These are phyloP conservation scores for Drosophila fuyamai DNA, from an alignment of 1,140 invertebrate species.

Conservation along the genomic window DNA sequence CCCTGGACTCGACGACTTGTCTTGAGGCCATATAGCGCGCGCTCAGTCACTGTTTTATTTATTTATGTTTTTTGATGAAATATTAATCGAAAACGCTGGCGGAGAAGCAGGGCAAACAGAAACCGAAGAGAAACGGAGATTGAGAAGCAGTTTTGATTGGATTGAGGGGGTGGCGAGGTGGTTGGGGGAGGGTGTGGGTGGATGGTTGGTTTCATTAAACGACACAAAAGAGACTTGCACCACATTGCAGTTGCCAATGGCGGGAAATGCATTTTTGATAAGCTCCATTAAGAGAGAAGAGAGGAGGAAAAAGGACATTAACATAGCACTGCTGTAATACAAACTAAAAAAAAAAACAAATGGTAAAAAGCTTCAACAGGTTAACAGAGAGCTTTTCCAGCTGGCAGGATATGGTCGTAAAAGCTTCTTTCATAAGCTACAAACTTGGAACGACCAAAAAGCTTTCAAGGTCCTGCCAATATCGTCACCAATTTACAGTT, in stretches of 20 bases:
- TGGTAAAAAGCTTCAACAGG: not conserved
- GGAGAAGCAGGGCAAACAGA: constrained; percentile 41
- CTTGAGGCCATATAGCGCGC: constrained; percentile 26
- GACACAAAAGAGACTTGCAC: constrained; percentile 15
- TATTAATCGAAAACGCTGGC: constrained; percentile 51
- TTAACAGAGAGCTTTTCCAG: not conserved
- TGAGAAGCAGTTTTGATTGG: constrained; percentile 12
- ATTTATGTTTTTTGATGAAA: constrained; percentile 53
- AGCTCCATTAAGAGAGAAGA: not conserved
- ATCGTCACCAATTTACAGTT: not conserved
- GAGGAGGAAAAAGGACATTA: not conserved
- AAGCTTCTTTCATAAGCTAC: not conserved
- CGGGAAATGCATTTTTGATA: constrained; percentile 52
- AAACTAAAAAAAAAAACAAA: not conserved
- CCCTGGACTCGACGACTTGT: constrained; percentile 16
- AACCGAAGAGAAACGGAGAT: constrained; percentile 2
- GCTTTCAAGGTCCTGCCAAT: not conserved
- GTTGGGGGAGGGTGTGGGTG: not conserved
- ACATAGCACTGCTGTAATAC: not conserved
- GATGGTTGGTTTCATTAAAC: constrained; percentile 18
- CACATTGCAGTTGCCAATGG: constrained; percentile 33
- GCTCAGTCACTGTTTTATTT: not conserved
- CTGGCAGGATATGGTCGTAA: not conserved
- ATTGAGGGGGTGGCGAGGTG: not conserved
- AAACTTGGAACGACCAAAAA: not conserved